Evolutionary conservation across 2,888 invertebrate species (phyloP).

Genomic region (Aplocera efformata): DNA sequence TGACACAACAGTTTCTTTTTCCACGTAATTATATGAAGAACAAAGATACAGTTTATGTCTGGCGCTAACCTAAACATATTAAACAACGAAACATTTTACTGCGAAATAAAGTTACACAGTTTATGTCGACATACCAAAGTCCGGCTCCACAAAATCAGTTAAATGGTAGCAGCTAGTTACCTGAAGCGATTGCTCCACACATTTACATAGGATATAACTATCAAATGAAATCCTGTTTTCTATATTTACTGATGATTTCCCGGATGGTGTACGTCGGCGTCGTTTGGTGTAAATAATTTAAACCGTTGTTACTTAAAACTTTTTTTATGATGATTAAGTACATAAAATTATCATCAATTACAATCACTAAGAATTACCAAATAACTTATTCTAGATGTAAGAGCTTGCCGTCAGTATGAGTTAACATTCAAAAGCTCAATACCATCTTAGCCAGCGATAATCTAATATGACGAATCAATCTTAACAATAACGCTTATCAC

Average conservation of each 20-base stretch:
- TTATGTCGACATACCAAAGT: conserved; percentile 6
- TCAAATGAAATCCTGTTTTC: conserved; percentile 9
- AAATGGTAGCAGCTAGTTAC: neutral
- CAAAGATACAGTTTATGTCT: too few relatives aligned
- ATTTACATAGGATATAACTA: conserved; percentile 5
- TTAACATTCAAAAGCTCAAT: conserved; percentile 13
- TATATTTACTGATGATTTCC: conserved; percentile 5
- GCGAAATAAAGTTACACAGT: conserved; percentile 8
- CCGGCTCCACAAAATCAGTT: conserved; percentile 3
- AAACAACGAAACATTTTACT: conserved; percentile 2
- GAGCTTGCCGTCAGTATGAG: too few relatives aligned
- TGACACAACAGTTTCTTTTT: too few relatives aligned
- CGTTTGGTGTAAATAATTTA: neutral
- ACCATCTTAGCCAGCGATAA: conserved; percentile 8
- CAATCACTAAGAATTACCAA: too few relatives aligned
- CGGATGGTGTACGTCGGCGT: conserved; percentile 4
- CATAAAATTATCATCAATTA: too few relatives aligned
- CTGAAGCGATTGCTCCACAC: conserved; percentile 3
- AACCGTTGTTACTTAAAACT: neutral
- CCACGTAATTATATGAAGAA: too few relatives aligned
- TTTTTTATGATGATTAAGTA: too few relatives aligned
- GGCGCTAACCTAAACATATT: too few relatives aligned
- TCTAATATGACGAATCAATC: conserved; percentile 10
- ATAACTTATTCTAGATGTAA: too few relatives aligned
- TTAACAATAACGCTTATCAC: conserved; percentile 9